phyloP scores from a whole-genome alignment of 2,113 vertebrate genomes.

The Psephotus haematonotus region DNA sequence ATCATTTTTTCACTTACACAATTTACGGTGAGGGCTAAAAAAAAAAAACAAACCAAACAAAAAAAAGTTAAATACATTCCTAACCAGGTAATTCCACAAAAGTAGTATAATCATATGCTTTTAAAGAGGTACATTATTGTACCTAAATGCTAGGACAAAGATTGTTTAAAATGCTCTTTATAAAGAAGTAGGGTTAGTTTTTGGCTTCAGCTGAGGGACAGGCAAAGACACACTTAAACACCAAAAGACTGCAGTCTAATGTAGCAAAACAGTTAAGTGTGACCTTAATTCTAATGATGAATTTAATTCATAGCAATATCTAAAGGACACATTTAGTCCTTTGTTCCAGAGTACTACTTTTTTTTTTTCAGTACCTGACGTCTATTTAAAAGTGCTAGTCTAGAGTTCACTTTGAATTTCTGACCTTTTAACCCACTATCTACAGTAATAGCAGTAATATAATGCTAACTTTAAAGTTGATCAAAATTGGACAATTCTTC shows the following conservation, averaged over 20 bases:
- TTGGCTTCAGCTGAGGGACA: background rate
- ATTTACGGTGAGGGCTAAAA: background rate
- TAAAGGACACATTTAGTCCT: background rate
- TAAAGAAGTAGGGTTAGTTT: background rate
- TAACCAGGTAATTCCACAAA: background rate
- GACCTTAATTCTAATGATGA: background rate
- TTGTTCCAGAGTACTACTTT: background rate
- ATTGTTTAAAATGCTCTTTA: background rate
- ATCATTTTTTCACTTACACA: background rate
- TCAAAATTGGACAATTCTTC: background rate
- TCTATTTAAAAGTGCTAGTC: background rate
- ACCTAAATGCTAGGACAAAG: background rate
- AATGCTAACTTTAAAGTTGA: background rate
- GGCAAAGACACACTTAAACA: background rate
- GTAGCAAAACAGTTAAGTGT: background rate
- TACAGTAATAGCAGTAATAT: background rate
- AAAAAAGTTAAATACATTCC: background rate
- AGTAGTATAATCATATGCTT: background rate
- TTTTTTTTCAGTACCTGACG: background rate
- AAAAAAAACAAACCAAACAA: background rate
- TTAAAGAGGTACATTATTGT: background rate
- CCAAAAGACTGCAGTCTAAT: background rate
- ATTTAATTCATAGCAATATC: background rate
- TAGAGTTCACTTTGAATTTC: background rate
- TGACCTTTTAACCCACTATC: background rate